Percentiles rank a stretch among this genome's conserved stretches.
phyloP scores from a whole-genome alignment of 2,113 vertebrate genomes.

The Aramus guarauna region DNA sequence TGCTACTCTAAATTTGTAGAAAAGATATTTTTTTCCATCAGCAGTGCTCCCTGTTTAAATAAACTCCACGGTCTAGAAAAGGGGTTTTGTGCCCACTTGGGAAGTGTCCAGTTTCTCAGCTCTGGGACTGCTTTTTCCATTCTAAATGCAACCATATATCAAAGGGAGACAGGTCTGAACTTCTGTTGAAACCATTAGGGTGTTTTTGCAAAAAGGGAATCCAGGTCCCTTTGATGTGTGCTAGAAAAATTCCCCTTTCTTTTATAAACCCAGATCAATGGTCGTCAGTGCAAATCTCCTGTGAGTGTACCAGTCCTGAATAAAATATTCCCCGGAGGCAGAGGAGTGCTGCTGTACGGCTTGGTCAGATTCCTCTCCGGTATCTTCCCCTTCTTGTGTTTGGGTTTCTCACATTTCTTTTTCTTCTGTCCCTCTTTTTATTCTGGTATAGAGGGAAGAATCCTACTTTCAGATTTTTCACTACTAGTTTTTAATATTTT shows the following conservation, averaged over 20 bases:
- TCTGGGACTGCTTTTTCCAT: conserved; percentile 59
- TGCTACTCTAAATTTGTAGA: neutral
- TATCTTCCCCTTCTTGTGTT: conserved; percentile 1
- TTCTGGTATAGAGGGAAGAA: neutral
- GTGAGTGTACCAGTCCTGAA: conserved; percentile 44
- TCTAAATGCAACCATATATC: conserved; percentile 65
- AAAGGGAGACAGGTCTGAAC: conserved; percentile 69
- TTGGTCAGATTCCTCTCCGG: neutral
- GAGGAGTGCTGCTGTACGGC: neutral
- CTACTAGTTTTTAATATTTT: neutral
- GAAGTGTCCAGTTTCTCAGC: conserved; percentile 48
- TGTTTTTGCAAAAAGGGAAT: conserved; percentile 68
- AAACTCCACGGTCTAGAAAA: conserved; percentile 39
- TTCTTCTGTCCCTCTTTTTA: neutral
- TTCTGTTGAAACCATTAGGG: conserved; percentile 75
- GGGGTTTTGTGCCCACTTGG: conserved; percentile 50
- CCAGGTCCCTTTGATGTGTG: conserved; percentile 73
- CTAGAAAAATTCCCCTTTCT: conserved; percentile 63
- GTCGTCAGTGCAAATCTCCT: conserved; percentile 28
- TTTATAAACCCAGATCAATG: conserved; percentile 68
- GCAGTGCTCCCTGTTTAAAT: conserved; percentile 20
- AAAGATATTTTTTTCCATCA: conserved; percentile 28
- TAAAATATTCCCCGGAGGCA: conserved; percentile 47
- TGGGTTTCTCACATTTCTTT: neutral
- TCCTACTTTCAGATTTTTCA: neutral